These are phyloP conservation scores for Erebia palarica DNA, from an alignment of 2,888 invertebrate species.

Conservation along the genomic window DNA sequence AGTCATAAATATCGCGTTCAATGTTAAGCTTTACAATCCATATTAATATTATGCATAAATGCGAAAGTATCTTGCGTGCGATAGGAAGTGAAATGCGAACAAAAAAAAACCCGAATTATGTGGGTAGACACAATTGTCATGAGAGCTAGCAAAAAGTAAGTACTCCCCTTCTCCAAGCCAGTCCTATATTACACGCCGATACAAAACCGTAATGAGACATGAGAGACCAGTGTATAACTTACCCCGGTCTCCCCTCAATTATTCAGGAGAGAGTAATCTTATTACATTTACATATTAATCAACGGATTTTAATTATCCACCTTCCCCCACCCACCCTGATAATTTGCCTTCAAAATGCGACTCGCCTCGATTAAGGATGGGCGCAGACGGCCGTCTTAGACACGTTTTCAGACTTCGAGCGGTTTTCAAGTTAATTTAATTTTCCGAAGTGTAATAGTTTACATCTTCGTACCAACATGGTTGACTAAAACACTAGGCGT, in stretches of 20 bases:
- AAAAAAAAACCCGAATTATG: no score
- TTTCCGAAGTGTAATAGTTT: background rate
- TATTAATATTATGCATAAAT: no score
- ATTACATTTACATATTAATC: conserved; percentile 99
- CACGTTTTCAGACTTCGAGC: conserved; percentile 3
- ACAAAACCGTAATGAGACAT: conserved; percentile 73
- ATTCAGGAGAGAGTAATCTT: conserved; percentile 97
- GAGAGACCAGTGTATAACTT: conserved; percentile 78
- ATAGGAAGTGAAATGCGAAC: no score
- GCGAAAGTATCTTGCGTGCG: no score
- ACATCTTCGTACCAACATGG: background rate
- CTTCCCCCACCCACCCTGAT: conserved; percentile 76
- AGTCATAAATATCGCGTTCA: no score
- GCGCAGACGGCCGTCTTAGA: conserved; percentile 44
- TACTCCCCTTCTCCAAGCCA: background rate
- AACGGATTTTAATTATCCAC: conserved; percentile 98
- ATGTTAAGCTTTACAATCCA: no score
- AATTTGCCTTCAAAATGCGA: conserved; percentile 80
- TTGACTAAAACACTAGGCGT: background rate
- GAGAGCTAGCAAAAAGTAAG: no score
- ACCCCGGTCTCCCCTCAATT: conserved; percentile 82
- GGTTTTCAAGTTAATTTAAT: background rate
- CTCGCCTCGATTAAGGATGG: conserved; percentile 71
- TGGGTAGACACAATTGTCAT: no score
- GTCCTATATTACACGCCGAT: conserved; percentile 54